These are phyloP conservation scores for Hydrophis major DNA, from an alignment of 2,797 vertebrate species.

Conservation along the genomic window DNA sequence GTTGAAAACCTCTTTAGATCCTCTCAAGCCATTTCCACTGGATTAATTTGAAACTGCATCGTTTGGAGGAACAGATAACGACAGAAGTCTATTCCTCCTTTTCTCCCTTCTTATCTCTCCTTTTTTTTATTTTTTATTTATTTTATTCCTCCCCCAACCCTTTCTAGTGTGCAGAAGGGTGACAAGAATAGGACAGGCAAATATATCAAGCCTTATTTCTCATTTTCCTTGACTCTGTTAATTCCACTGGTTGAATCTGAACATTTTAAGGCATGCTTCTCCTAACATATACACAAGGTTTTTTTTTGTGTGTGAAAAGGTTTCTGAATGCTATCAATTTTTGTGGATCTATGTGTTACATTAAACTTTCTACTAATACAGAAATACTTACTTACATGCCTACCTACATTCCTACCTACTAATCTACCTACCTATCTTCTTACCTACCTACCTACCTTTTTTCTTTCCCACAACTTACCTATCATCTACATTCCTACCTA, in stretches of 20 bases:
- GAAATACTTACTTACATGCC: neutral
- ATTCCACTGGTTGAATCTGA: neutral
- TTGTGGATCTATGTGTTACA: neutral
- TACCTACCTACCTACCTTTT: too few species aligned
- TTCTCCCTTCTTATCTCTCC: neutral
- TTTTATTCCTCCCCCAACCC: neutral
- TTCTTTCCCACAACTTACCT: too few species aligned
- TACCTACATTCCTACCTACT: neutral
- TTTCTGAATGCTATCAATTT: neutral
- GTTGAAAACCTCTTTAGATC: slow-evolving; percentile 52
- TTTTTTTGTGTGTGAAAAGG: neutral
- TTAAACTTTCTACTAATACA: neutral
- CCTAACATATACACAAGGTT: neutral
- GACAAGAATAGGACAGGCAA: neutral
- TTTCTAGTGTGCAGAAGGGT: neutral
- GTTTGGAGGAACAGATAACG: neutral
- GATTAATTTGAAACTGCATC: slow-evolving; percentile 27
- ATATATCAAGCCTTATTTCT: neutral
- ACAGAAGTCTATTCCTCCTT: too few species aligned
- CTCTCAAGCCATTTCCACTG: slow-evolving; percentile 34
- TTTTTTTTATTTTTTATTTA: too few species aligned
- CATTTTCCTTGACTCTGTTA: neutral
- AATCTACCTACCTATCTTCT: too few species aligned
- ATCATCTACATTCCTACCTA: too few species aligned
- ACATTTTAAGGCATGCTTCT: neutral